Evolutionary conservation across 2,888 invertebrate species (phyloP).

Genomic region (Lasioglossum figueresi): DNA sequence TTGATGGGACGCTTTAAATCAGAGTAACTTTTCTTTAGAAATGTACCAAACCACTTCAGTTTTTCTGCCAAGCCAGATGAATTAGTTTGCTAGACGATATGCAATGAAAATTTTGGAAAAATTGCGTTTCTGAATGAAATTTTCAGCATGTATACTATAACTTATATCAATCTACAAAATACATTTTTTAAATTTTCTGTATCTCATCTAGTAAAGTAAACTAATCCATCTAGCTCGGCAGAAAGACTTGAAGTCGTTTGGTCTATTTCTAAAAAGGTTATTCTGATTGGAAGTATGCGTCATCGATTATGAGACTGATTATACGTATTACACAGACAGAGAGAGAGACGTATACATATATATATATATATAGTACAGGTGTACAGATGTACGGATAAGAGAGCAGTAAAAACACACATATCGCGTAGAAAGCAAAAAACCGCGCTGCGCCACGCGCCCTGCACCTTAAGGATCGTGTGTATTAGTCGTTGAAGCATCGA

Average conservation of each 20-base stretch:
- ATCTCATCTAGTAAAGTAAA: too few species aligned
- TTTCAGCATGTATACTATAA: too few species aligned
- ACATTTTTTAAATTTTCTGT: too few species aligned
- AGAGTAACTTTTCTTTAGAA: neutral
- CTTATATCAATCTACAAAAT: too few species aligned
- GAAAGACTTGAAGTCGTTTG: neutral
- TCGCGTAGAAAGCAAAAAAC: neutral
- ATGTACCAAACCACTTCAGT: neutral
- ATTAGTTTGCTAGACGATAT: too few species aligned
- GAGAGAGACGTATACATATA: neutral
- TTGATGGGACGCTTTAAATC: neutral
- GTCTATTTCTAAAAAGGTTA: neutral
- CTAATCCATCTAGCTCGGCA: neutral
- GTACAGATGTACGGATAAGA: slow-evolving; percentile 27
- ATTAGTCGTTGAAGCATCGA: neutral
- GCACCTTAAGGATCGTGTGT: neutral
- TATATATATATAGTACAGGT: neutral
- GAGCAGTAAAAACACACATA: neutral
- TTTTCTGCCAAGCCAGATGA: too few species aligned
- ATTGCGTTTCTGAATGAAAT: too few species aligned
- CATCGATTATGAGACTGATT: neutral
- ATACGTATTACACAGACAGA: neutral
- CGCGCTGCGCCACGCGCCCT: neutral
- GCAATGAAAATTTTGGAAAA: too few species aligned
- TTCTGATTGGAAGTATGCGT: neutral